Evolutionary conservation across 92 coral and sea anemone genomes (phyloP), one percentile per base, ranked within the genome.

Genomic region (Anthopleura xanthogrammica): DNA sequence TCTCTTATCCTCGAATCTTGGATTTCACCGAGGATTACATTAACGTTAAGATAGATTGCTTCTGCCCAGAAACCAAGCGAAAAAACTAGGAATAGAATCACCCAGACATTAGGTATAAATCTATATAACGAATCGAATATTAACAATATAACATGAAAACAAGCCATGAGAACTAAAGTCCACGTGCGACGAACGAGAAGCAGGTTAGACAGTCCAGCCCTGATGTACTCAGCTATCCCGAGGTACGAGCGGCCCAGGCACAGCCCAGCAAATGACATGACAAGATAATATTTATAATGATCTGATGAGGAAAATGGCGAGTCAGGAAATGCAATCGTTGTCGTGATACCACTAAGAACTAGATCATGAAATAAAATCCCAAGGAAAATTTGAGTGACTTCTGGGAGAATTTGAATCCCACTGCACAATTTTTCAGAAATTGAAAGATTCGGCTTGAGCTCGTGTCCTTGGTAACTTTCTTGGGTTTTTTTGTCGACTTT

Each of bases 21-120:
- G 50, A 46, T 46, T 46, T 46, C 50, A 46, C 50, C 50, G 9
- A 46, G 50, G 50, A 46, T 46, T 5, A 46, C 50, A 46, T 46
- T 46, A 46, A 46, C 50, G 77, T 72, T 72, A 72, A 13, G 16
- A 72, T 39, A 72, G 6, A 42, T 39, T 1, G 77, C 77, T 39
- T 72, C 77, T 13, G 77, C 14, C 46, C 46, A 72, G 14, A 72
- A 39, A 13, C 77, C 77, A 14, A 72, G 77, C 12, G 77, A 39
- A 39, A 39, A 72, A 7, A 72, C 77, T 16, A 72, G 39, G 8
- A 77, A 52, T 12, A 77, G 29, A 4, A 52, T 52, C 22, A 77
- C 19, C 83, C 83, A 80, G n/a, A 62, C 40, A 22, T 80, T 80
- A 20, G 83, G 83, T 20, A 80, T 40, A n/a, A 80, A 80, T 20